Evolutionary conservation across 1,140 invertebrate genomes (phyloP), one percentile per base, ranked within the genome.

Genomic region (Nautilus pompilius): DNA sequence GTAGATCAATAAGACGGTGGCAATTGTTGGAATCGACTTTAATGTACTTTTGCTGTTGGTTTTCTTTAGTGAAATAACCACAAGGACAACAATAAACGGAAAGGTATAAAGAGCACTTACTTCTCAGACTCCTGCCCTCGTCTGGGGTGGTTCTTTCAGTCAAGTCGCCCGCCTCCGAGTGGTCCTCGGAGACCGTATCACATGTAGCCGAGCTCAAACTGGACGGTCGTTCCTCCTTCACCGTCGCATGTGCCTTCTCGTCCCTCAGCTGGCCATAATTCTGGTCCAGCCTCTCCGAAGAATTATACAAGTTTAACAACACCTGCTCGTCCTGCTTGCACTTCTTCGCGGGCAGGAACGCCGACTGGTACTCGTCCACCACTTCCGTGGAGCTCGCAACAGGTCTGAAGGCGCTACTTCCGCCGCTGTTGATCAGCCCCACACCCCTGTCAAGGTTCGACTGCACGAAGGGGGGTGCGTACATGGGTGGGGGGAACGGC

Each of bases 271-370:
- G 49, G 29, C 17, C 17, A 53, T 8, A 53, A 26, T n/a, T n/a
- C n/a, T n/a, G n/a, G n/a, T n/a, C n/a, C n/a, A n/a, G n/a, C n/a
- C n/a, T n/a, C n/a, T n/a, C n/a, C n/a, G n/a, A n/a, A n/a, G n/a
- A n/a, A n/a, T n/a, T n/a, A n/a, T n/a, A n/a, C n/a, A n/a, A n/a
- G n/a, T n/a, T n/a, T n/a, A n/a, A n/a, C n/a, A n/a, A n/a, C n/a
- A n/a, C n/a, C n/a, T n/a, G n/a, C n/a, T 79, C 76, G 34, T 79
- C 77, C 33, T 67, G 58, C 65, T 80, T 80, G 0, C 64, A 49
- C 60, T 74, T 68, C 62, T 80, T 80, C 1, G 78, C 72, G n/a
- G 77, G 71, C 30, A 63, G 51, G 63, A 81, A 81, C 29, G 79
- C 79, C 0, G 79, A 81, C 26, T 79, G 79, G 61, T 78, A 78